These are phyloP conservation scores for Acleris literana DNA, from an alignment of 2,888 invertebrate species.

Conservation along the genomic window DNA sequence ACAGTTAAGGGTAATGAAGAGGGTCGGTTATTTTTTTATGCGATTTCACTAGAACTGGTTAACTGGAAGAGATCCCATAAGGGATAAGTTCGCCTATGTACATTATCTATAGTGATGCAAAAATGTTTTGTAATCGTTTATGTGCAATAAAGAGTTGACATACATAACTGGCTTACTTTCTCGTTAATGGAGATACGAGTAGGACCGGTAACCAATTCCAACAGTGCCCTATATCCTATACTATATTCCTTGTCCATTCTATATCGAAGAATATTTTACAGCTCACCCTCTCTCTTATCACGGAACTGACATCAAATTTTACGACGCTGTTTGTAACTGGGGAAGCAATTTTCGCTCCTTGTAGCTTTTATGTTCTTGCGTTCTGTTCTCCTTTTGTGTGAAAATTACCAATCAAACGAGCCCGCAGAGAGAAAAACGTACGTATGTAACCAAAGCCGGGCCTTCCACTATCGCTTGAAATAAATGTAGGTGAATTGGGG, in stretches of 20 bases:
- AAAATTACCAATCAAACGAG: slow-evolving; percentile 27
- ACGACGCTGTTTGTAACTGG: slow-evolving; percentile 15
- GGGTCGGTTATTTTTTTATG: too few relatives aligned
- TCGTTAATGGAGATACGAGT: too few relatives aligned
- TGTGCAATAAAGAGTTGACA: too few relatives aligned
- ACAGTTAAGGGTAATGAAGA: background rate
- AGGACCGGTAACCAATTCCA: too few relatives aligned
- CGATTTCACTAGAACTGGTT: too few relatives aligned
- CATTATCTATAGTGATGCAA: too few relatives aligned
- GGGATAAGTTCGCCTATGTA: too few relatives aligned
- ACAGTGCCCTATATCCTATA: background rate
- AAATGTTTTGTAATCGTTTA: too few relatives aligned
- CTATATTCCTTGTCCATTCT: background rate
- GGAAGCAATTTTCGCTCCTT: slow-evolving; percentile 24
- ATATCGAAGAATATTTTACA: slow-evolving; percentile 22
- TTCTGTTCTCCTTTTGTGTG: slow-evolving; percentile 20
- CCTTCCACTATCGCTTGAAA: slow-evolving; percentile 21
- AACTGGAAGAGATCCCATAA: too few relatives aligned
- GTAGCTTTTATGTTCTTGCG: slow-evolving; percentile 20
- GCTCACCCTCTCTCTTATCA: slow-evolving; percentile 17
- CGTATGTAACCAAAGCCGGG: slow-evolving; percentile 23
- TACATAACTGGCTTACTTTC: too few relatives aligned
- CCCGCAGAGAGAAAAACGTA: slow-evolving; percentile 10
- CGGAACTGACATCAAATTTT: slow-evolving; percentile 30
- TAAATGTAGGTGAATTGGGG: slow-evolving; percentile 22